phyloP scores from a whole-genome alignment of 2,797 vertebrate species.

The Enteromius trimaculatus region DNA sequence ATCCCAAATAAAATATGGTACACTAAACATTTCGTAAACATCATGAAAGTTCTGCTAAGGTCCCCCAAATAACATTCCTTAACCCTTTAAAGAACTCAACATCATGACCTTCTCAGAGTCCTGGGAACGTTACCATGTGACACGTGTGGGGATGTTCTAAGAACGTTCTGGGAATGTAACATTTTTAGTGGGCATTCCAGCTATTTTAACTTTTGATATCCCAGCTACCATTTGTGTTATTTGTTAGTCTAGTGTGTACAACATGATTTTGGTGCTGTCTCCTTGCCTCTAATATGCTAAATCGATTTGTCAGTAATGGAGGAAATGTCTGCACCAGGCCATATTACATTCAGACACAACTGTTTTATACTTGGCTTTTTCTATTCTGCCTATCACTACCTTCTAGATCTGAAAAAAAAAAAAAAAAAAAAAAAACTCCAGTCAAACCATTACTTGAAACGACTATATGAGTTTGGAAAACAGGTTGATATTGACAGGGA shows the following conservation, averaged over 20 bases:
- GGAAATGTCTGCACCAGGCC: slow-evolving; percentile 39
- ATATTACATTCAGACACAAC: slow-evolving; percentile 50
- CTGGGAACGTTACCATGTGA: too few species aligned
- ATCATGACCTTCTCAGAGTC: too few species aligned
- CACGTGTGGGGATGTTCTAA: too few species aligned
- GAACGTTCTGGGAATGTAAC: too few species aligned
- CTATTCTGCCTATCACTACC: slow-evolving; percentile 6
- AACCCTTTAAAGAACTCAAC: too few species aligned
- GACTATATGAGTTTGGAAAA: neutral
- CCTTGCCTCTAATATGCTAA: slow-evolving; percentile 46
- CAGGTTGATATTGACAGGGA: neutral
- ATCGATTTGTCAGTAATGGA: slow-evolving; percentile 53
- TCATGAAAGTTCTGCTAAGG: too few species aligned
- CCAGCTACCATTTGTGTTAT: neutral
- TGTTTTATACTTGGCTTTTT: slow-evolving; percentile 19
- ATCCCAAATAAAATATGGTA: too few species aligned
- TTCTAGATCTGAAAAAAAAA: neutral
- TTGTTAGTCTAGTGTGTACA: neutral
- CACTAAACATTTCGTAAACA: too few species aligned
- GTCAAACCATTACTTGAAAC: neutral
- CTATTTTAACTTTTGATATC: neutral
- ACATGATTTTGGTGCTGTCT: slow-evolving; percentile 37
- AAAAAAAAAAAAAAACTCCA: neutral
- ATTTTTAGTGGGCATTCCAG: neutral
- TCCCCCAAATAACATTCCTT: too few species aligned